Evolutionary conservation across 2,797 vertebrate species (phyloP), one percentile per base, ranked within the genome.

Genomic region (Sebastes diaconus): DNA sequence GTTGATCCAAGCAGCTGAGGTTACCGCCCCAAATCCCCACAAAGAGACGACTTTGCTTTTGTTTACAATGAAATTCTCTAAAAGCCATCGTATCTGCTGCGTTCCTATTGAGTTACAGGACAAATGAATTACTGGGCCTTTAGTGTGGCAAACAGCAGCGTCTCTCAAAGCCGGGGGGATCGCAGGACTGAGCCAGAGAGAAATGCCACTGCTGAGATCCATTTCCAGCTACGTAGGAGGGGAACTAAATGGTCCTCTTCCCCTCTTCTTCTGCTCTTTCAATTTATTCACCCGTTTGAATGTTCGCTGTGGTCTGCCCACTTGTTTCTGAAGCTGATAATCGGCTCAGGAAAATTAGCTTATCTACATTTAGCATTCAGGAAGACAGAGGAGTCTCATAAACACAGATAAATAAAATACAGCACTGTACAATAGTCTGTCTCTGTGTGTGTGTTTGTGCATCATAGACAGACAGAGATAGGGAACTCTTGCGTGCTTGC

Each of bases 321-420:
- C 89, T 92, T 91, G 79, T 92, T 93, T 91, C 85, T 89, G 82
- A 88, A 85, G 91, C 91, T 90, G 89, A 91, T 90, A 92, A 94
- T 93, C 86, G 59, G 88, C 89, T 92, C 88, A 86, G 75, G 88
- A 87, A 93, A 93, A 92, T 93, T 92, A 87, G 89, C 90, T 92
- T 92, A 92, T 93, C 87, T 92, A 66, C 90, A 76, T 90, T 93
- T 88, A 88, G 84, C 89, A 87, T 93, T 93, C 79, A 90, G 84
- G 75, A 86, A 81, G 75, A 92, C 86, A 90, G 87, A 91, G 77
- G 73, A 82, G 81, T 84, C 87, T 88, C 81, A 68, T 85, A 78
- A 90, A 88, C 81, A 86, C 42, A 87, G 80, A 90, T 66, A 78
- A 78, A 87, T 80, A 79, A 83, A 81, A 80, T 64, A 46, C 59